Base-by-base conservation (phyloP, 1,140 invertebrate species). In the Battus philenor region DNA sequence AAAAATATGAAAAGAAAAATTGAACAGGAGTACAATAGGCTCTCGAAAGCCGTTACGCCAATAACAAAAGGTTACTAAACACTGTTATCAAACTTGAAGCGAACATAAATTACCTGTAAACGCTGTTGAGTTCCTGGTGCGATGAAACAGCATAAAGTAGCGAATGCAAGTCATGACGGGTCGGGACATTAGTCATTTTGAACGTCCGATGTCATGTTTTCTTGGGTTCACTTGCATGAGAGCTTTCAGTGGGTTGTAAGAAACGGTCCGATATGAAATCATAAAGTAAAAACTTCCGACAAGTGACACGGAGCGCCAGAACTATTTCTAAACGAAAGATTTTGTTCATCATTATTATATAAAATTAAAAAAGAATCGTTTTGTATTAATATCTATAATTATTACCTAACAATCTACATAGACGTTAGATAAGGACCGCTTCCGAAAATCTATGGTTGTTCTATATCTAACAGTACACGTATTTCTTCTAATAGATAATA, bases 91-190 rank as follows among this genome's bases (percentile, higher is more conserved):
- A 59, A 57, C 53, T 65, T 51, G 51, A 57, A 56, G 50, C 41
- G 50, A 46, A 54, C 55, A 76, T 74, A 70, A 72, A 76, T 79
- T 70, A 76, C 60, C 66, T 66, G 59, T 68, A 64, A 74, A 68
- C 60, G 67, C 60, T 63, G 20, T 24, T 9, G 17, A 26, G 47
- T 13, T 43, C 9, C 43, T 43, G 50, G 36, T 12, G 41, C 49
- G 55, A 68, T 73, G 67, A 73, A 58, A 64, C 54, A 61, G 69
- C 71, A 68, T 34, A 54, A 47, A 16, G 10, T 9, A 20, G 1
- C n/a, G 15, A 7, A 11, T 10, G 59, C 55, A 62, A 66, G 55
- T 59, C 55, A 59, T 44, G 51, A 15, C 36, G 26, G 10, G 22
- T 46, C 16, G 26, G 29, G 56, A 50, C 57, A 66, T 68, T 68